Evolutionary conservation across 2,113 vertebrate species (phyloP).

Genomic region (Crotalus viridis): DNA sequence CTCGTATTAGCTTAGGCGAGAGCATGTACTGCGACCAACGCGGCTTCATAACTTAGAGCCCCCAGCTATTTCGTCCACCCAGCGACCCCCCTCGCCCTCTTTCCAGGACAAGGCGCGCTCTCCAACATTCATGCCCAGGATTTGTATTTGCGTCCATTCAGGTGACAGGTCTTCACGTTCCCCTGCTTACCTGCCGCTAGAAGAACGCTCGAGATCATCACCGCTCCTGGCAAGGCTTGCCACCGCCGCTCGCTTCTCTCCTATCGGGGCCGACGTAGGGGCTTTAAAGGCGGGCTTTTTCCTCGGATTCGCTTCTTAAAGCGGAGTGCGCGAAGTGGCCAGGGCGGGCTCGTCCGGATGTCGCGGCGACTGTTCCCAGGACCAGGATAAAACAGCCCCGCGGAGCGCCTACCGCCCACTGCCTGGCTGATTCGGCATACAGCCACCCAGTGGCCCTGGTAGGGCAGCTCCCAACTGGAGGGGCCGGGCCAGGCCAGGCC

Average conservation of each 20-base stretch:
- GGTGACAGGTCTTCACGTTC: too few relatives aligned
- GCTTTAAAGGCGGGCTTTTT: not conserved
- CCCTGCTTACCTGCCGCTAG: constrained; percentile 64
- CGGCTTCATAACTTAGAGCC: not conserved
- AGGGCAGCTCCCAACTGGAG: not conserved
- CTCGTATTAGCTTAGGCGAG: not conserved
- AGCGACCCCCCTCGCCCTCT: not conserved
- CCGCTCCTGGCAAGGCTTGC: constrained; percentile 43
- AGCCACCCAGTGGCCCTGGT: not conserved
- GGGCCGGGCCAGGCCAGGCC: accelerated
- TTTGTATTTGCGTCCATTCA: not conserved
- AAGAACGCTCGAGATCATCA: constrained; percentile 57
- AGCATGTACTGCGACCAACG: not conserved
- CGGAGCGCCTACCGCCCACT: not conserved
- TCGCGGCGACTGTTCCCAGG: not conserved
- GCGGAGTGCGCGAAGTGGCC: constrained; percentile 1
- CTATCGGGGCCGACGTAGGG: not conserved
- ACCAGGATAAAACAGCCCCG: not conserved
- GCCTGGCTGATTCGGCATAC: not conserved
- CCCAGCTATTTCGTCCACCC: not conserved
- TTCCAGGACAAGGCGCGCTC: not conserved
- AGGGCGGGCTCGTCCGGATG: constrained; percentile 25
- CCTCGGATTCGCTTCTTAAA: not conserved
- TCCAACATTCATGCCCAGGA: not conserved
- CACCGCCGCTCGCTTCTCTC: constrained; percentile 1